phyloP scores from a whole-genome alignment of 2,888 invertebrate genomes.

The Pedicia rivosa region DNA sequence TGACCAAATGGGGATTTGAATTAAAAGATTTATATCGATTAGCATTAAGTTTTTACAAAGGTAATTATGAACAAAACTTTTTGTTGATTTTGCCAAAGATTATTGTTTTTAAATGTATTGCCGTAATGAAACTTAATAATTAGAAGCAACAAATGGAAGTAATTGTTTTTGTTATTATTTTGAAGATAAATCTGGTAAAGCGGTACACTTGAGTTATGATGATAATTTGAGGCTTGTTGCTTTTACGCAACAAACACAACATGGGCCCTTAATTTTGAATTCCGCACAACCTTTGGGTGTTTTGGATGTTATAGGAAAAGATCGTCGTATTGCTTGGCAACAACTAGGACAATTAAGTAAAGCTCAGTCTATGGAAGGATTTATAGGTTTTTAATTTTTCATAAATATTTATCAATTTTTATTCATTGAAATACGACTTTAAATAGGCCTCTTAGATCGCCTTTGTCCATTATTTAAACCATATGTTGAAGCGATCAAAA shows the following conservation, averaged over 20 bases:
- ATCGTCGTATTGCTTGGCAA: constrained; percentile 88
- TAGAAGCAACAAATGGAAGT: background rate
- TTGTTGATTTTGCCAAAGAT: constrained; percentile 5
- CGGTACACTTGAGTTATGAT: constrained; percentile 83
- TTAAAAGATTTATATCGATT: constrained; percentile 74
- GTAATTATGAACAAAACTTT: constrained; percentile 43
- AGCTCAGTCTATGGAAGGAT: constrained; percentile 82
- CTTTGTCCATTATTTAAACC: constrained; percentile 83
- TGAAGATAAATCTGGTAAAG: constrained; percentile 94
- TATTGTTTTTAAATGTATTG: background rate
- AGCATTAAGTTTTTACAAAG: constrained; percentile 85
- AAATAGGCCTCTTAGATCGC: constrained; percentile 67
- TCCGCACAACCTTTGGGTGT: constrained; percentile 73
- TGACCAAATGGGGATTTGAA: constrained; percentile 48
- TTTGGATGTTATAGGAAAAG: constrained; percentile 87
- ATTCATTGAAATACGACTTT: too few species aligned
- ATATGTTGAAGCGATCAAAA: constrained; percentile 78
- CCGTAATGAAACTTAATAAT: background rate
- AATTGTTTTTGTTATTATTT: background rate
- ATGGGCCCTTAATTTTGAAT: constrained; percentile 63
- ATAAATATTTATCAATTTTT: too few species aligned
- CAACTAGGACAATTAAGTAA: constrained; percentile 69
- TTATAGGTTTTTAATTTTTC: too few species aligned
- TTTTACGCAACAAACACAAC: constrained; percentile 76
- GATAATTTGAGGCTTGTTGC: constrained; percentile 85